Conservation (phyloP, 2,888 invertebrate species). For the Ormyrus rosae region DNA sequence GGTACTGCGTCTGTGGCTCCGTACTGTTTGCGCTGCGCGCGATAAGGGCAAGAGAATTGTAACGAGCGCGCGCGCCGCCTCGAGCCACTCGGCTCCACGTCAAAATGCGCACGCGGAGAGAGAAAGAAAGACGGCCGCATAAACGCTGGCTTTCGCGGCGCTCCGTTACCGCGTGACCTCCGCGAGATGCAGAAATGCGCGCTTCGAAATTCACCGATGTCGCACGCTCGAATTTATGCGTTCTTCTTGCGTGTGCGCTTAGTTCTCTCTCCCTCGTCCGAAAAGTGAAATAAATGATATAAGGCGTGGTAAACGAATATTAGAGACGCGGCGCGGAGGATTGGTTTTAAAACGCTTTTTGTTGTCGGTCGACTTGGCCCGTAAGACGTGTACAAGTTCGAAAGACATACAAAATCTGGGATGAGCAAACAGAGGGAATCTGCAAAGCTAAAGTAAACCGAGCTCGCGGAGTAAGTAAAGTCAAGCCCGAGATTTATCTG, state of each 20-base stretch:
- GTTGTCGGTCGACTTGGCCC: conserved; percentile 14
- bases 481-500: conserved; percentile 49
- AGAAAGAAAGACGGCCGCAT: too few species aligned
- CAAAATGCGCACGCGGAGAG: too few species aligned
- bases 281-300: too few species aligned
- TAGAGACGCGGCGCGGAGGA: background rate
- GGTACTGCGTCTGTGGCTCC: background rate
- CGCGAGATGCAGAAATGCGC: background rate
- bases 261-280: too few species aligned
- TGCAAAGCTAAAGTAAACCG: conserved; percentile 38
- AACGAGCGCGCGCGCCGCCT: conserved; percentile 34
- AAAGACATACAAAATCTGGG: conserved; percentile 46
- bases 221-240: too few species aligned
- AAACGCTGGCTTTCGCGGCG: too few species aligned
- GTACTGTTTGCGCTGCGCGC: conserved; percentile 23
- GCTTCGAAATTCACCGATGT: background rate
- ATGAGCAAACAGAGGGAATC: conserved; percentile 44
- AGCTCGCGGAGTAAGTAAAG: conserved; percentile 17
- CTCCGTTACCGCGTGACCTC: too few species aligned
- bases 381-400: conserved; percentile 30
- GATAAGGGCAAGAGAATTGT: conserved; percentile 44
- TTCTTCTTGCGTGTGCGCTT: too few species aligned
- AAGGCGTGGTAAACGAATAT: too few species aligned
- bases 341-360: conserved; percentile 36
- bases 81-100: too few species aligned